Evolutionary conservation across 2,888 invertebrate species (phyloP).

Genomic region (Aradus depressus): DNA sequence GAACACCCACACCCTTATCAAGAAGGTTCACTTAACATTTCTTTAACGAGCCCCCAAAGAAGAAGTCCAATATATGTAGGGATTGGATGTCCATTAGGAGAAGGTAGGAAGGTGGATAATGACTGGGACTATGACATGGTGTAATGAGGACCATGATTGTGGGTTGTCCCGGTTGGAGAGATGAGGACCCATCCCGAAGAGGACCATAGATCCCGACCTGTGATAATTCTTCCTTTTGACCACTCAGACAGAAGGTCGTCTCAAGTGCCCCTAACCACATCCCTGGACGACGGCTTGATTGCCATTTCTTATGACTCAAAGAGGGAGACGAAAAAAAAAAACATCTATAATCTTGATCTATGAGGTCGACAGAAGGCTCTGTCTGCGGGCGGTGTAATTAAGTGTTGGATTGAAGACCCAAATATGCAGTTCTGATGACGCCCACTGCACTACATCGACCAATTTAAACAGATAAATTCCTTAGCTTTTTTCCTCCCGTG

Average conservation of each 20-base stretch:
- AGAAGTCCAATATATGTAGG: constrained; percentile 5
- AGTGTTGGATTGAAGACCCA: no score
- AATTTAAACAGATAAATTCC: no score
- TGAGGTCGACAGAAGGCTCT: no score
- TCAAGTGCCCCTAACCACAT: constrained; percentile 12
- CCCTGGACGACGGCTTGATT: constrained; percentile 12
- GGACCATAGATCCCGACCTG: constrained; percentile 10
- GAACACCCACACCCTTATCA: no score
- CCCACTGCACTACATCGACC: no score
- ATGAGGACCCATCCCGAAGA: no score
- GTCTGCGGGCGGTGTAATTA: no score
- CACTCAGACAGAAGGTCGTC: background rate
- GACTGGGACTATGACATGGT: constrained; percentile 7
- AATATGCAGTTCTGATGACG: no score
- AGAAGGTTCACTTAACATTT: no score
- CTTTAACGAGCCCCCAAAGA: constrained; percentile 3
- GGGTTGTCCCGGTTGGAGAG: constrained; percentile 9
- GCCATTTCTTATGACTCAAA: constrained; percentile 12
- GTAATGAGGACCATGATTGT: background rate
- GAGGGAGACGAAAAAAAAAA: background rate
- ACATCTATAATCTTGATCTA: no score
- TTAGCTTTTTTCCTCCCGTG: no score
- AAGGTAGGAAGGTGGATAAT: background rate
- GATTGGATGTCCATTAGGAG: constrained; percentile 12
- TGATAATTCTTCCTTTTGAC: constrained; percentile 8